These are phyloP conservation scores for Chaetodon auriga DNA, from an alignment of 2,113 vertebrate species.

Conservation along the genomic window DNA sequence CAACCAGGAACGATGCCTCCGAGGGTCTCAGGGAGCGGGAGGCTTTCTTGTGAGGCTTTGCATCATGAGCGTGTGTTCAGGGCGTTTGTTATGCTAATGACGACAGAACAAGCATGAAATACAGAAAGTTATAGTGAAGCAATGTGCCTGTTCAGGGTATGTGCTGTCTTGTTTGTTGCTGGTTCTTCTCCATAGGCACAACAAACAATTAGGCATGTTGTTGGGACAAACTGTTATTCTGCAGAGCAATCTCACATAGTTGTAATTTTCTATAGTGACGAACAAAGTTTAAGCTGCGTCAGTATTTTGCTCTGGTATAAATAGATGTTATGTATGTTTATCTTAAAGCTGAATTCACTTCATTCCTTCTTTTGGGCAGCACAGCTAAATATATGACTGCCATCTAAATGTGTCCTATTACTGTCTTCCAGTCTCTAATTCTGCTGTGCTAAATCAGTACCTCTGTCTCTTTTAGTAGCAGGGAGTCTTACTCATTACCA, in stretches of 20 bases:
- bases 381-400: conserved; percentile 67
- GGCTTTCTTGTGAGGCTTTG: conserved; percentile 8
- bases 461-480: conserved; percentile 55
- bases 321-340: conserved; percentile 33
- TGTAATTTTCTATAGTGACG: conserved; percentile 23
- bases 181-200: neutral
- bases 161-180: neutral
- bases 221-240: conserved; percentile 9
- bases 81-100: neutral
- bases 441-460: conserved; percentile 69
- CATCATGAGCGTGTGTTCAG: neutral
- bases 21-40: too few species aligned
- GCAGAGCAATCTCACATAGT: neutral
- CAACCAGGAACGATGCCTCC: too few species aligned
- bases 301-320: conserved; percentile 30
- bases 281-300: conserved; percentile 19
- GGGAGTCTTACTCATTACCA: conserved; percentile 76
- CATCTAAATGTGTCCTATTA: conserved; percentile 64
- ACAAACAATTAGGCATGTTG: neutral
- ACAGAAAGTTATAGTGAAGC: neutral
- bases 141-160: neutral
- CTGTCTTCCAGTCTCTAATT: conserved; percentile 72
- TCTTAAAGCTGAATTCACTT: conserved; percentile 47
- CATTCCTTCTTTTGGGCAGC: conserved; percentile 34
- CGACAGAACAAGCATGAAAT: neutral